A percentile compares a stretch with the other conserved stretches of the same genome.
Evolutionary conservation across 2,113 vertebrate genomes (phyloP).

Genomic region (Chaetodon trifascialis): DNA sequence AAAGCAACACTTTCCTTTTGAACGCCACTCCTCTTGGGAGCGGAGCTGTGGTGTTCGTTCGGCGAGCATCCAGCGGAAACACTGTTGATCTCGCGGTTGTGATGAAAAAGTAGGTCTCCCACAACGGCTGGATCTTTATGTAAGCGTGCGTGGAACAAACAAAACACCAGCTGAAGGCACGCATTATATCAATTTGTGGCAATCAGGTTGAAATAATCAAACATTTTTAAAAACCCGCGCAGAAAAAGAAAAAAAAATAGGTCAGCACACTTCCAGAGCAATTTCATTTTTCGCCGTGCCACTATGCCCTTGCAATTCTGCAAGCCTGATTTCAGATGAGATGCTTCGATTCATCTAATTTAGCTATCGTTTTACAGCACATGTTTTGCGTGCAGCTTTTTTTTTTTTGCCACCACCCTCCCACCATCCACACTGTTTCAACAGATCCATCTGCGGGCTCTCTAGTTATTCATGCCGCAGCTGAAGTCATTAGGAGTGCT

Average conservation of each 20-base stretch:
- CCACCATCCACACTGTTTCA: constrained; percentile 32
- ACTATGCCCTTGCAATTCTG: constrained; percentile 34
- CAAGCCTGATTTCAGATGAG: constrained; percentile 59
- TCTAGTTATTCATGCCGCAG: constrained; percentile 73
- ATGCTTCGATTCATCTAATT: constrained; percentile 64
- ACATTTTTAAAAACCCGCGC: constrained; percentile 31
- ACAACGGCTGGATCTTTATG: constrained; percentile 42
- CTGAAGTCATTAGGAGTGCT: constrained; percentile 78
- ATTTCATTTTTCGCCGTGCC: constrained; percentile 32
- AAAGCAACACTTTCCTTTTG: constrained; percentile 44
- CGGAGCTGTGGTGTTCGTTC: constrained; percentile 27
- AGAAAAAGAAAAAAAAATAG: constrained; percentile 35
- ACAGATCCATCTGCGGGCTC: constrained; percentile 73
- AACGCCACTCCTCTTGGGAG: constrained; percentile 36
- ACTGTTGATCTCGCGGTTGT: constrained; percentile 2
- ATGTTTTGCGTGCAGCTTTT: constrained; percentile 60
- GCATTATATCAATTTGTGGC: constrained; percentile 60
- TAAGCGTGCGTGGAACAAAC: constrained; percentile 1
- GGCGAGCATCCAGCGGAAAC: constrained; percentile 5
- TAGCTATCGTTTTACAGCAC: constrained; percentile 64
- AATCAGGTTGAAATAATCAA: constrained; percentile 52
- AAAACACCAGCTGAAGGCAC: constrained; percentile 44
- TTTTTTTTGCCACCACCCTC: neutral
- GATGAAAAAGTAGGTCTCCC: constrained; percentile 14
- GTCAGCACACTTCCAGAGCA: constrained; percentile 28